phyloP scores from a whole-genome alignment of 1,140 invertebrate species.

The Hylaeus volcanicus region DNA sequence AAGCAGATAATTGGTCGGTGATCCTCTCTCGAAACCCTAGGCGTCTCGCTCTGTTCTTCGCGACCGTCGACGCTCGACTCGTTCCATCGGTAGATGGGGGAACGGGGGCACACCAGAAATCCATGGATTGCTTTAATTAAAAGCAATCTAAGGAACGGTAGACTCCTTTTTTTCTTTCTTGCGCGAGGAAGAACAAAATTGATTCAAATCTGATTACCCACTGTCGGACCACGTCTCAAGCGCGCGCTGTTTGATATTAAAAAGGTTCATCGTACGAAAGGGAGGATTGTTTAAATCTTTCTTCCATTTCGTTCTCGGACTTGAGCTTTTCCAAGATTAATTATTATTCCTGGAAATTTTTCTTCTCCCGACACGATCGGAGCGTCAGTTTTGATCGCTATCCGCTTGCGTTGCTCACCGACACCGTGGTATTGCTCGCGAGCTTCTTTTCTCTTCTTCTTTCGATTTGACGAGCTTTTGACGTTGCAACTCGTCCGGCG shows the following conservation, averaged over 20 bases:
- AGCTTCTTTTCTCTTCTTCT: conserved; percentile 47
- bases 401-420: conserved; percentile 3
- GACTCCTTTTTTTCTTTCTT: conserved; percentile 23
- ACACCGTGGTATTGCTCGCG: not conserved
- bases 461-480: conserved; percentile 55
- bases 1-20: conserved; percentile 78
- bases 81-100: not conserved
- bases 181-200: conserved; percentile 18
- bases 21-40: conserved; percentile 73
- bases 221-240: not conserved
- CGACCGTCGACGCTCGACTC: conserved; percentile 21
- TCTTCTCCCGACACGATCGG: conserved; percentile 12
- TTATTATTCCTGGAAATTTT: conserved; percentile 9
- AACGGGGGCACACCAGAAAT: conserved; percentile 13
- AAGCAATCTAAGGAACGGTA: conserved; percentile 50
- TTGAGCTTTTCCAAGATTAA: not conserved
- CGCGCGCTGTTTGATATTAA: conserved; percentile 2
- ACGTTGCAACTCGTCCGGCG: conserved; percentile 49
- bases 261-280: not conserved
- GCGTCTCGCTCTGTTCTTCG: conserved; percentile 56
- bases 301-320: not conserved
- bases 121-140: conserved; percentile 67
- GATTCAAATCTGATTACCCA: conserved; percentile 26
- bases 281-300: not conserved
- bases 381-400: conserved; percentile 26